Evolutionary conservation across 2,113 vertebrate species (phyloP).

Genomic region (Campylorhamphus procurvoides): DNA sequence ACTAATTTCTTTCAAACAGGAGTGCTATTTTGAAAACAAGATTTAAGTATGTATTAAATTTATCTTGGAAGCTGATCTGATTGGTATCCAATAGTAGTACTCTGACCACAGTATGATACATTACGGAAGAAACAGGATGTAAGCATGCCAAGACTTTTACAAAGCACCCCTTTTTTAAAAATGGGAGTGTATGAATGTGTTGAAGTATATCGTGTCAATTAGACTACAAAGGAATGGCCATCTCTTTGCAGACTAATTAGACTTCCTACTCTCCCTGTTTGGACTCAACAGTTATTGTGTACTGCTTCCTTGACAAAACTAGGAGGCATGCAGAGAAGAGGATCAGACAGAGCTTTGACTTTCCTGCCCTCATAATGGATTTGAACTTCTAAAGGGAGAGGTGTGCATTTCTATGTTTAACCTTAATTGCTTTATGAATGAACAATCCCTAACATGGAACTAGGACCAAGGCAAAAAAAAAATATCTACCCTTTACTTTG

Average conservation of each 20-base stretch:
- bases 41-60: neutral
- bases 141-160: neutral
- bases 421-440: neutral
- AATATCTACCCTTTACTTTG: neutral
- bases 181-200: neutral
- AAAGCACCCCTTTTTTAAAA: neutral
- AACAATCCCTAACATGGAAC: neutral
- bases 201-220: slow-evolving; percentile 6
- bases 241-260: slow-evolving; percentile 21
- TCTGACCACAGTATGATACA: neutral
- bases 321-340: neutral
- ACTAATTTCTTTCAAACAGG: neutral
- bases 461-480: neutral
- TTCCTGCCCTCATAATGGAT: neutral
- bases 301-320: neutral
- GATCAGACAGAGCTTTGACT: neutral
- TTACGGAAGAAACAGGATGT: neutral
- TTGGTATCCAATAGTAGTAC: neutral
- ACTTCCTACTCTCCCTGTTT: neutral
- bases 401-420: neutral
- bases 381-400: neutral
- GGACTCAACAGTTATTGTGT: neutral
- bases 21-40: neutral
- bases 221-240: slow-evolving; percentile 1
- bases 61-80: neutral